Evolutionary conservation across 2,888 invertebrate genomes (phyloP).

Genomic region (Ophonus ardosiacus): DNA sequence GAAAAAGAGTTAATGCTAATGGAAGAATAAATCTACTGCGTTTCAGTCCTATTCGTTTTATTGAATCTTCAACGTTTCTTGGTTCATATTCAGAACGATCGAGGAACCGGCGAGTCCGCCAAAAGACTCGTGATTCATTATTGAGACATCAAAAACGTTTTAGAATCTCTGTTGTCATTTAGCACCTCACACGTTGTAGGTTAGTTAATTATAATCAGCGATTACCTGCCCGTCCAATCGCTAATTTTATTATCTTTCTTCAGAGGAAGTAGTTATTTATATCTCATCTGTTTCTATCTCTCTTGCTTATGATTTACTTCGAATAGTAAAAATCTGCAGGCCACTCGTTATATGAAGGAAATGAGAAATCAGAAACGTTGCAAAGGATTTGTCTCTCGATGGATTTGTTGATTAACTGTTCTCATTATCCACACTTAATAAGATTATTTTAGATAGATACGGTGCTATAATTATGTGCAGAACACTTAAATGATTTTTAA

Average conservation of each 20-base stretch:
- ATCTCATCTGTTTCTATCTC: background rate
- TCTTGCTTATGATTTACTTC: background rate
- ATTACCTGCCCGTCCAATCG: slow-evolving; percentile 2
- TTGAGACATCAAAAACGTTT: background rate
- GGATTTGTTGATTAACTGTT: slow-evolving; percentile 23
- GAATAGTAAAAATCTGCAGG: background rate
- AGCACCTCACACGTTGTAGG: slow-evolving; percentile 19
- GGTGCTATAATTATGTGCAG: background rate
- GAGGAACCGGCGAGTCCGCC: no score
- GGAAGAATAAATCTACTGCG: no score
- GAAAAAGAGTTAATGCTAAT: no score
- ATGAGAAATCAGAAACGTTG: slow-evolving; percentile 39
- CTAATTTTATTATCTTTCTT: slow-evolving; percentile 26
- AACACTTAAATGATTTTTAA: background rate
- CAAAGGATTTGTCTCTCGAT: slow-evolving; percentile 21
- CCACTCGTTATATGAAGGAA: slow-evolving; percentile 12
- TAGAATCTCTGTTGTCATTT: background rate
- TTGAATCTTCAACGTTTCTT: no score
- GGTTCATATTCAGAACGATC: no score
- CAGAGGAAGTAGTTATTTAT: slow-evolving; percentile 33
- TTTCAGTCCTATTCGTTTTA: no score
- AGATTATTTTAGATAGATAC: slow-evolving; percentile 2
- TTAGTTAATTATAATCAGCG: slow-evolving; percentile 15
- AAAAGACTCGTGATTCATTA: no score
- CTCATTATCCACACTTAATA: slow-evolving; percentile 5